A percentile compares a stretch with the other conserved stretches of the same genome.
Evolutionary conservation across 2,888 invertebrate genomes (phyloP).

Genomic region (Podotricha telesiphe): DNA sequence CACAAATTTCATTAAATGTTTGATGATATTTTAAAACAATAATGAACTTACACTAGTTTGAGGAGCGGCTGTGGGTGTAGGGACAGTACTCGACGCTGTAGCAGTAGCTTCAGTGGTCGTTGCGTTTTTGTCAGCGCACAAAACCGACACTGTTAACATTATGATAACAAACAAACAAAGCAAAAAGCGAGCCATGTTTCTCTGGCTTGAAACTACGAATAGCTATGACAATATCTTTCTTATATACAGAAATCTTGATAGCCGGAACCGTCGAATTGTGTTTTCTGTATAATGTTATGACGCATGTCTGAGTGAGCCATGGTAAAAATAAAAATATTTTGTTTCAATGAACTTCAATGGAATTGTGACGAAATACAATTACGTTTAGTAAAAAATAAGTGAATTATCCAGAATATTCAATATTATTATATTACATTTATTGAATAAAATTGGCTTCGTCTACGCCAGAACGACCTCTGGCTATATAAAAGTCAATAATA

Average conservation of each 20-base stretch:
- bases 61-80: constrained; percentile 27
- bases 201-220: constrained; percentile 29
- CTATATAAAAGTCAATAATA: too few species aligned
- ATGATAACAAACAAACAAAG: constrained; percentile 45
- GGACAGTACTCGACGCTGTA: constrained; percentile 6
- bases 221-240: constrained; percentile 40
- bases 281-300: constrained; percentile 30
- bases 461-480: too few species aligned
- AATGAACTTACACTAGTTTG: constrained; percentile 12
- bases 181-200: constrained; percentile 48
- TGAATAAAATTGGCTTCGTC: too few species aligned
- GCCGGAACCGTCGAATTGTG: constrained; percentile 45
- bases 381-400: background rate
- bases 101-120: constrained; percentile 40
- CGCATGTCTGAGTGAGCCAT: background rate
- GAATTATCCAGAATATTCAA: too few species aligned
- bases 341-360: background rate
- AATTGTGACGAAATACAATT: background rate
- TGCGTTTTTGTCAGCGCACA: constrained; percentile 47
- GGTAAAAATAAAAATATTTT: constrained; percentile 4
- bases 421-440: too few species aligned
- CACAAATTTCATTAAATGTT: background rate
- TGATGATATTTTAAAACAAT: background rate
- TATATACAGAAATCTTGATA: constrained; percentile 48
- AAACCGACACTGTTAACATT: constrained; percentile 40